These are phyloP conservation scores for Cosmorhoe ocellata DNA, from an alignment of 2,888 invertebrate genomes.

Conservation along the genomic window DNA sequence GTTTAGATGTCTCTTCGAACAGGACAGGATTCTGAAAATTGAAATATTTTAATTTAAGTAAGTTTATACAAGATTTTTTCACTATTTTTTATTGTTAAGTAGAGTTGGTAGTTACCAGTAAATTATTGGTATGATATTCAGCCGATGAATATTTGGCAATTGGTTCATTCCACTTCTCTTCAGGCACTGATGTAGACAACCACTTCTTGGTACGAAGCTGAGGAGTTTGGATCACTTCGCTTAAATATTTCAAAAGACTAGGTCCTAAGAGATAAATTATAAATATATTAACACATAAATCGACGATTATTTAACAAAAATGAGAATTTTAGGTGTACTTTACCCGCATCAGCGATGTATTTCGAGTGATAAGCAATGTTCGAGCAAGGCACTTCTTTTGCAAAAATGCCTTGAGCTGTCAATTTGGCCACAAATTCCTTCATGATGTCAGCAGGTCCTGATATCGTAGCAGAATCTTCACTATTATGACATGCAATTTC, in stretches of 20 bases:
- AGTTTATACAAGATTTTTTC: too few relatives aligned
- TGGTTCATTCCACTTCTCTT: slow-evolving; percentile 52
- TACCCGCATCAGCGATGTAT: slow-evolving; percentile 85
- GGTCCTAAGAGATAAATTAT: slow-evolving; percentile 41
- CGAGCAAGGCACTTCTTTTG: slow-evolving; percentile 81
- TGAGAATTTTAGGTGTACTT: too few relatives aligned
- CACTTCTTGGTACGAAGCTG: slow-evolving; percentile 87
- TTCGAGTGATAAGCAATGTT: slow-evolving; percentile 94
- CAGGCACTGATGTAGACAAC: slow-evolving; percentile 91
- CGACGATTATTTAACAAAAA: too few relatives aligned
- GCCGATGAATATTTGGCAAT: slow-evolving; percentile 85
- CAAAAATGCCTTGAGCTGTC: slow-evolving; percentile 59
- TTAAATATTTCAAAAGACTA: slow-evolving; percentile 80
- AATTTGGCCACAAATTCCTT: slow-evolving; percentile 76
- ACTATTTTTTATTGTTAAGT: too few relatives aligned
- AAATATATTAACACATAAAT: too few relatives aligned
- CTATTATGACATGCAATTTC: slow-evolving; percentile 92
- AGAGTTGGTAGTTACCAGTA: slow-evolving; percentile 71
- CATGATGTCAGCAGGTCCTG: slow-evolving; percentile 86
- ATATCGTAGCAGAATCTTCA: slow-evolving; percentile 88
- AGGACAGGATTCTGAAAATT: slow-evolving; percentile 77
- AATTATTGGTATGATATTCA: slow-evolving; percentile 93
- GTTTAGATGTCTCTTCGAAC: slow-evolving; percentile 88
- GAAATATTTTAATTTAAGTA: too few relatives aligned
- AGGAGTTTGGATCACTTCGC: slow-evolving; percentile 83